Evolutionary conservation across 2,797 vertebrate species (phyloP).

Genomic region (Pseudochirops corinnae): DNA sequence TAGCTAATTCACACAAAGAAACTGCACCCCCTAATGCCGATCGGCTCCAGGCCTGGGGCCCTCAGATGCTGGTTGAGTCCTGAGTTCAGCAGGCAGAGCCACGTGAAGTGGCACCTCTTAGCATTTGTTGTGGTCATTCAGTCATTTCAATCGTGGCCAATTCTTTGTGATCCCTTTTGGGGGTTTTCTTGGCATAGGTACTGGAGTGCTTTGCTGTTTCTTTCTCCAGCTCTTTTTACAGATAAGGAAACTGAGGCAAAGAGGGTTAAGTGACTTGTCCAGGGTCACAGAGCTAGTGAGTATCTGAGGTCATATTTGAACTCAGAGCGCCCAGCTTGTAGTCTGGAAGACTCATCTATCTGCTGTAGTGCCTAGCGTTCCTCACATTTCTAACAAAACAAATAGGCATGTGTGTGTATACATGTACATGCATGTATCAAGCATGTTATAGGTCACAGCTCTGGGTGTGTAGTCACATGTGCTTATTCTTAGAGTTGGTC

Average conservation of each 20-base stretch:
- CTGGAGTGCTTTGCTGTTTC: background rate
- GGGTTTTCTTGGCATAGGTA: background rate
- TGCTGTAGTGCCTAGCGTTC: background rate
- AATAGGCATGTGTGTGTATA: background rate
- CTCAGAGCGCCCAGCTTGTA: background rate
- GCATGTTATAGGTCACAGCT: background rate
- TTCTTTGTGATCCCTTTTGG: background rate
- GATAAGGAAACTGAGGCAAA: background rate
- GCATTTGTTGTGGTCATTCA: background rate
- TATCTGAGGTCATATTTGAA: background rate
- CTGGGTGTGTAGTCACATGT: background rate
- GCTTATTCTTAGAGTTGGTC: background rate
- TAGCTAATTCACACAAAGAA: background rate
- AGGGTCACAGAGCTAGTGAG: background rate
- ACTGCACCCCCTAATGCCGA: accelerated
- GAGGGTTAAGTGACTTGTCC: background rate
- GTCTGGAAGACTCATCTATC: no score
- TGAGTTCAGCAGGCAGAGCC: background rate
- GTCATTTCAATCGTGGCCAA: accelerated
- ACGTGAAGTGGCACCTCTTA: background rate
- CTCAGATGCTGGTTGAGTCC: background rate
- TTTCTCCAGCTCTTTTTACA: background rate
- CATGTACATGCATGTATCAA: no score
- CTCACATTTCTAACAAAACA: background rate
- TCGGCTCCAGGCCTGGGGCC: background rate